phyloP scores from a whole-genome alignment of 2,113 vertebrate species.

The Oostethus manadensis region DNA sequence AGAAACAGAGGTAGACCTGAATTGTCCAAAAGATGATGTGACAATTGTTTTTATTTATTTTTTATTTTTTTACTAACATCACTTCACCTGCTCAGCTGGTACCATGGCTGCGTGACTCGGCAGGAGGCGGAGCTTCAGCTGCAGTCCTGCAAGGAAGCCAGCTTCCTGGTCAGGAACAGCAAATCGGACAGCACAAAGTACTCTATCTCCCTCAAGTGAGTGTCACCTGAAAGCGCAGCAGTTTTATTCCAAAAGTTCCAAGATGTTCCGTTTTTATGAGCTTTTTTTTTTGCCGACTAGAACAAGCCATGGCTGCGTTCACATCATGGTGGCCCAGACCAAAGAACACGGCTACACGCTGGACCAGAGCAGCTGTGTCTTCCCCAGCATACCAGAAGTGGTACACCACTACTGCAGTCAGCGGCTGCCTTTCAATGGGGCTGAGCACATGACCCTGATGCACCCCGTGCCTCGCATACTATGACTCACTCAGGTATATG shows the following conservation, averaged over 20 bases:
- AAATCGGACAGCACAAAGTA: conserved; percentile 84
- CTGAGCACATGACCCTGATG: conserved; percentile 85
- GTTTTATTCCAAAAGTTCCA: too few species aligned
- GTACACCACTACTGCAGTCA: conserved; percentile 81
- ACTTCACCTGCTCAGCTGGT: conserved; percentile 74
- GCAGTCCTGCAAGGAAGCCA: conserved; percentile 81
- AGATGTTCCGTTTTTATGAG: neutral
- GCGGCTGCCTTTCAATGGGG: conserved; percentile 83
- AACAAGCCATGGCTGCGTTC: conserved; percentile 87
- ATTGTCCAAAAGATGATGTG: neutral
- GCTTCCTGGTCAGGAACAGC: conserved; percentile 85
- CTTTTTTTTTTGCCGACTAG: conserved; percentile 47
- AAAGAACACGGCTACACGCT: conserved; percentile 84
- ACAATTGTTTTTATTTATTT: neutral
- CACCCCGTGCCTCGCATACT: conserved; percentile 70
- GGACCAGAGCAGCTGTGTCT: conserved; percentile 81
- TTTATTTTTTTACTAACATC: too few species aligned
- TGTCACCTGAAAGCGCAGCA: conserved; percentile 31
- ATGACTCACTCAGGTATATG: neutral
- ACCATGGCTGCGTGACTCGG: conserved; percentile 81
- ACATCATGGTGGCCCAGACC: conserved; percentile 89
- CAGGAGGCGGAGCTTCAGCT: conserved; percentile 82
- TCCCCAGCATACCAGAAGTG: conserved; percentile 82
- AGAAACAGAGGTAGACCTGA: conserved; percentile 80
- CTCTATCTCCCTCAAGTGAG: conserved; percentile 90